These are phyloP conservation scores for Oxyruncus cristatus DNA, from an alignment of 2,113 vertebrate species.

Conservation along the genomic window DNA sequence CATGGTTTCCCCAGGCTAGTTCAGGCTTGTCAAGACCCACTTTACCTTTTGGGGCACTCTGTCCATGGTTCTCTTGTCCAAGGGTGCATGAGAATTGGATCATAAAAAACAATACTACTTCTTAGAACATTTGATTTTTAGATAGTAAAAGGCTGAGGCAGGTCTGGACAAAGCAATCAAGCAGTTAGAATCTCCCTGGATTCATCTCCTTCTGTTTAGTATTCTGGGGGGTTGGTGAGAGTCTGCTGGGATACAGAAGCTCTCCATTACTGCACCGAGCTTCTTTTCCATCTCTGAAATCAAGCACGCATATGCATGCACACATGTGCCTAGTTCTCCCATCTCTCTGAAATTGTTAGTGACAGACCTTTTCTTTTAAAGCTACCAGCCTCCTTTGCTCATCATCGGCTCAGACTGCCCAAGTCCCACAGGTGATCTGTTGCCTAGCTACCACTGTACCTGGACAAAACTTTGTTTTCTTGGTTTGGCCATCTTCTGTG, in stretches of 20 bases:
- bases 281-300: background rate
- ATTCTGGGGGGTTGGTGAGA: background rate
- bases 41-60: background rate
- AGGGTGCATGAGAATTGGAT: background rate
- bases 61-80: background rate
- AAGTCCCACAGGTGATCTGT: background rate
- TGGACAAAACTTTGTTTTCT: slow-evolving; percentile 8
- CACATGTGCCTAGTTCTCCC: background rate
- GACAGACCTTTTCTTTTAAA: background rate
- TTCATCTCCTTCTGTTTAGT: background rate
- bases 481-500: slow-evolving; percentile 1
- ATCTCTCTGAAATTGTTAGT: background rate
- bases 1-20: background rate
- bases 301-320: background rate
- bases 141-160: background rate
- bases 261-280: background rate
- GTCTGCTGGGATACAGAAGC: background rate
- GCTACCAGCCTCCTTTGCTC: background rate
- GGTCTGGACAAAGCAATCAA: background rate
- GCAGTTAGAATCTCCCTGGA: background rate
- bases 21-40: background rate
- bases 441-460: slow-evolving; percentile 2
- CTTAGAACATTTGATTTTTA: slow-evolving; percentile 12
- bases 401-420: background rate
- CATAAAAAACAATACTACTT: background rate